Base-by-base conservation (phyloP, 1,140 invertebrate genomes). In the Oscheius sp. region DNA sequence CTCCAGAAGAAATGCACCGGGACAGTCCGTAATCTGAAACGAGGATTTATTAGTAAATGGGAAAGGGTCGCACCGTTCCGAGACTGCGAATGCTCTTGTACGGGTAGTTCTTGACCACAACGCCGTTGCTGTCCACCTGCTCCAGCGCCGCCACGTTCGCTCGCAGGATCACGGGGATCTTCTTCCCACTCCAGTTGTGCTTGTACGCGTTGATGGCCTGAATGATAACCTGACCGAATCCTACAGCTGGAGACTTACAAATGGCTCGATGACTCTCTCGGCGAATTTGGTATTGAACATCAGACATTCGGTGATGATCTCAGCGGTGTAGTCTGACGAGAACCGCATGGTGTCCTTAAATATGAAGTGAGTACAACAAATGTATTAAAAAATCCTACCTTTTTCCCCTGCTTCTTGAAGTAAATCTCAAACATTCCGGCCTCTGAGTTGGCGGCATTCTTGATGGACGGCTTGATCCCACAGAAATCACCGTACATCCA, bases 311-410 rank as follows among this genome's bases (percentile, higher is more conserved):
- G 93, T 95, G 28, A 99, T 86, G 75, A 99, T 89, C 77, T 97
- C 89, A 68, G 91, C 90, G 82, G 95, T 90, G 84, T 94, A 91
- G 82, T 99, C 95, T 2, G 93, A 94, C n/a, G 94, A 95, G 85
- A 99, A 97, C 82, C 90, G 92, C 91, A 99, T 97, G 20, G 90
- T 91, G 82, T 97, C 95, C 59, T 90, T 89, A 84, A 96, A 95
- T 85, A 82, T 85, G 84, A 74, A 84, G 85, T 31, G 80, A 28
- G 80, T 79, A 84, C 84, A 3, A 78, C 76, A 45, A 45, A 23
- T 45, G 20, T 10, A 36, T 36, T 13, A 63, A 32, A 63, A 26
- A 13, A n/a, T 10, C 32, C 26, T 32, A 36, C 36, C 61, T 52
- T 71, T 38, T 65, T 71, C 18, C 59, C 69, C 13, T 58, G 69